A percentile compares a stretch with the other conserved stretches of the same genome.
phyloP scores from a whole-genome alignment of 1,140 invertebrate genomes.

The Zaprionus taronus region DNA sequence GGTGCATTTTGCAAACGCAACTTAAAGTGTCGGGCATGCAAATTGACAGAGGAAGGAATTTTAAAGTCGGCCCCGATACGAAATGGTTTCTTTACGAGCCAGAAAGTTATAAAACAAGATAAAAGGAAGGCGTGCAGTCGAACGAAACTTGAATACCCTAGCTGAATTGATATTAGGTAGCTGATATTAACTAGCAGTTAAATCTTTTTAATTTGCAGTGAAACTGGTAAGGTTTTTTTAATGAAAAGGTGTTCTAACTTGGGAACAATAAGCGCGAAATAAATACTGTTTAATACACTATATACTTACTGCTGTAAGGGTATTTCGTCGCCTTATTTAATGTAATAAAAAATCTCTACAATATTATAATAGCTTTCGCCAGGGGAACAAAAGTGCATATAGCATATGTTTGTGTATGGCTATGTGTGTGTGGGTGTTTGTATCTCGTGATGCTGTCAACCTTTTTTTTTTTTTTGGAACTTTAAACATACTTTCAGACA shows the following conservation, averaged over 20 bases:
- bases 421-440: not conserved
- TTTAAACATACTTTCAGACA: constrained; percentile 52
- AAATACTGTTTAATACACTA: not conserved
- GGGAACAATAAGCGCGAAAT: too few relatives aligned
- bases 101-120: constrained; percentile 9
- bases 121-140: not conserved
- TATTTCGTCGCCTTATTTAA: not conserved
- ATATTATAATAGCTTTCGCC: not conserved
- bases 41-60: constrained; percentile 41
- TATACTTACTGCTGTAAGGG: not conserved
- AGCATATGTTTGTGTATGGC: not conserved
- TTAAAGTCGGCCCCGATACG: constrained; percentile 46
- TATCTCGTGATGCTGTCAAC: constrained; percentile 22
- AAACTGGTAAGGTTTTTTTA: not conserved
- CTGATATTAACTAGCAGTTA: not conserved
- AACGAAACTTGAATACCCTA: not conserved
- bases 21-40: constrained; percentile 56
- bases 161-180: not conserved
- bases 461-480: constrained; percentile 21
- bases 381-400: not conserved
- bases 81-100: constrained; percentile 19
- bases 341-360: not conserved
- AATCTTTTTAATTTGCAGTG: not conserved
- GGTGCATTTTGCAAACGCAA: constrained; percentile 55
- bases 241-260: not conserved